Base-by-base conservation (phyloP, 2,888 invertebrate genomes). In the Dynastes grantii region DNA sequence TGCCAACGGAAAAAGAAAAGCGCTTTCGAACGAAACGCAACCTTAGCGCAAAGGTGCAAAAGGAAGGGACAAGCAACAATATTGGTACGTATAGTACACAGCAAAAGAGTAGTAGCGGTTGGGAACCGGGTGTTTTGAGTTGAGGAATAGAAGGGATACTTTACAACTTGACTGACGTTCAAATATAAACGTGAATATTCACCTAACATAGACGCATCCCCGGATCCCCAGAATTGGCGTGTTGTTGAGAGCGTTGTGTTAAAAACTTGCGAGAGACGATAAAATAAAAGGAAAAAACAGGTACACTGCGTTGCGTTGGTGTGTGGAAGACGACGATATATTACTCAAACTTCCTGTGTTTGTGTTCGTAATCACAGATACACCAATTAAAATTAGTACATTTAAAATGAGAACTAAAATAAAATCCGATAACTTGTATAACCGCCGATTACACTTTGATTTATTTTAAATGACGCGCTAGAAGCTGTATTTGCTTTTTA, bases 171-270 rank as follows among this genome's bases (percentile, higher is more conserved):
- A 68, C 68, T 51, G 40, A 61, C 58, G 61, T 75, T 75, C 58
- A 75, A 75, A 75, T 75, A 73, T 58, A 73, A 73, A 73, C 73
- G 73, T 32, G 58, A 37, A 75, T 75, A 75, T 75, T 75, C 73
- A 75, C 73, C 73, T 75, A 75, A 61, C 22, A 71, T 51, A 51
- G 51, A 40, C 61, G 61, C 73, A 75, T 75, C 73, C 73, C 73
- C 61, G 71, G 37, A 16, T 9, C 49, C 27, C 63, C 68, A 53
- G 51, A 68, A 49, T 68, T 51, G 51, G 68, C 27, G 63, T 13
- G 51, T 27, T 51, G 63, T 29, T 63, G 63, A 63, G 63, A 32
- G 53, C 68, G 51, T 51, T 61, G 73, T 5, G n/a, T 58, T 58
- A 58, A 58, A 58, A 58, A 58, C 16, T 22, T 58, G 13, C 4